Percentiles rank a stretch among this genome's conserved stretches.
phyloP scores from a whole-genome alignment of 2,113 vertebrate genomes.

The Pangasianodon gigas region DNA sequence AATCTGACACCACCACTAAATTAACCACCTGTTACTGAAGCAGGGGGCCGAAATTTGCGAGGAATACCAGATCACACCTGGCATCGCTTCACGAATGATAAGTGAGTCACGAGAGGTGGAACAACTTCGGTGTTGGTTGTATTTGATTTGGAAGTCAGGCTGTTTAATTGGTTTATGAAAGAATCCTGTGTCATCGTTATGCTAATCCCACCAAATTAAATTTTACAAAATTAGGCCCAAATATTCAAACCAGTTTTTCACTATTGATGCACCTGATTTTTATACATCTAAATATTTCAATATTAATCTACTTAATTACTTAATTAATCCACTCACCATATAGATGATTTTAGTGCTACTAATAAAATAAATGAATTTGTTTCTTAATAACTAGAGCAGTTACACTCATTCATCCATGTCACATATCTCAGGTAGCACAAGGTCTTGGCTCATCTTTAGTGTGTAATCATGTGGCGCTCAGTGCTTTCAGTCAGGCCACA shows the following conservation, averaged over 20 bases:
- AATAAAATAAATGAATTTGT: not conserved
- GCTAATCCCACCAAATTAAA: conserved; percentile 30
- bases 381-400: not conserved
- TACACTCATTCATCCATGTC: conserved; percentile 10
- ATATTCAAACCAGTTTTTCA: conserved; percentile 34
- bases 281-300: not conserved
- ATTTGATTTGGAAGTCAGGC: conserved; percentile 39
- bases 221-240: conserved; percentile 2
- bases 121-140: conserved; percentile 10
- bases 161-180: conserved; percentile 39
- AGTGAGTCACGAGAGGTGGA: conserved; percentile 11
- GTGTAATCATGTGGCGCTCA: conserved; percentile 42
- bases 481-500: conserved; percentile 46
- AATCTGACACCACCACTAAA: conserved; percentile 47
- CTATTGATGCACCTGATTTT: not conserved
- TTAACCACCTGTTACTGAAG: conserved; percentile 54
- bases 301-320: not conserved
- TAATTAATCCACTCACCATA: not conserved
- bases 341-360: not conserved
- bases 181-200: conserved; percentile 20
- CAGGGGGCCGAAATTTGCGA: conserved; percentile 22
- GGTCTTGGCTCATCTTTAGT: conserved; percentile 43
- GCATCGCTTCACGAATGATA: conserved; percentile 27
- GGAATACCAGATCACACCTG: conserved; percentile 44
- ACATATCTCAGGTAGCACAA: conserved; percentile 41